A percentile compares a stretch with the other conserved stretches of the same genome.
phyloP scores from a whole-genome alignment of 2,797 vertebrate genomes.

The Tragopan temminckii region DNA sequence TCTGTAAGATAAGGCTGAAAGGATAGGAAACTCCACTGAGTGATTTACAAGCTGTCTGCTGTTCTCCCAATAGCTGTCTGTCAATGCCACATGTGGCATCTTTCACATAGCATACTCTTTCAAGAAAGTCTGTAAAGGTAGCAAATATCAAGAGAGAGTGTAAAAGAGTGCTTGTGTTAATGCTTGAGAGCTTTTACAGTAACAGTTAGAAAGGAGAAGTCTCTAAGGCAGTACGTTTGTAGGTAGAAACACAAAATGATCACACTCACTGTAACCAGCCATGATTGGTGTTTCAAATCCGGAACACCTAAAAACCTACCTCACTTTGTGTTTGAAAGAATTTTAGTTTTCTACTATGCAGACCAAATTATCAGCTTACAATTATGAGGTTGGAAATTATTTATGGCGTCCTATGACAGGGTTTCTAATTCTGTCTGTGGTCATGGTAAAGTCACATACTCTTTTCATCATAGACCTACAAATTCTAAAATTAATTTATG shows the following conservation, averaged over 20 bases:
- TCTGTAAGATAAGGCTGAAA: constrained; percentile 19
- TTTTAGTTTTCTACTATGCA: neutral
- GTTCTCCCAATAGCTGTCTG: constrained; percentile 39
- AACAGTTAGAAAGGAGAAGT: neutral
- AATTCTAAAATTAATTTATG: neutral
- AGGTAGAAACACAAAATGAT: neutral
- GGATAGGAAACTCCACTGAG: neutral
- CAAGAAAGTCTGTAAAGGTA: constrained; percentile 28
- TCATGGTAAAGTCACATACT: neutral
- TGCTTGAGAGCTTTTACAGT: neutral
- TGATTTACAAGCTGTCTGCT: constrained; percentile 63
- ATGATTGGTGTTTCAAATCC: neutral
- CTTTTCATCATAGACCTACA: neutral
- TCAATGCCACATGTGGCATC: constrained; percentile 43
- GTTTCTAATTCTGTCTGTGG: neutral
- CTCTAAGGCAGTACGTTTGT: neutral
- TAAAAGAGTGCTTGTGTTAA: constrained; percentile 19
- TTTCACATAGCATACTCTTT: constrained; percentile 59
- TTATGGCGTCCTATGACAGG: neutral
- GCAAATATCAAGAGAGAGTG: neutral
- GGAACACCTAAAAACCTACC: neutral
- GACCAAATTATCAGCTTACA: neutral
- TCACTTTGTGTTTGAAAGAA: neutral
- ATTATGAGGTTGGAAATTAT: neutral
- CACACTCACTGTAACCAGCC: neutral